Conservation (phyloP, 1,140 invertebrate species). For the Brachionus manjavacas region DNA sequence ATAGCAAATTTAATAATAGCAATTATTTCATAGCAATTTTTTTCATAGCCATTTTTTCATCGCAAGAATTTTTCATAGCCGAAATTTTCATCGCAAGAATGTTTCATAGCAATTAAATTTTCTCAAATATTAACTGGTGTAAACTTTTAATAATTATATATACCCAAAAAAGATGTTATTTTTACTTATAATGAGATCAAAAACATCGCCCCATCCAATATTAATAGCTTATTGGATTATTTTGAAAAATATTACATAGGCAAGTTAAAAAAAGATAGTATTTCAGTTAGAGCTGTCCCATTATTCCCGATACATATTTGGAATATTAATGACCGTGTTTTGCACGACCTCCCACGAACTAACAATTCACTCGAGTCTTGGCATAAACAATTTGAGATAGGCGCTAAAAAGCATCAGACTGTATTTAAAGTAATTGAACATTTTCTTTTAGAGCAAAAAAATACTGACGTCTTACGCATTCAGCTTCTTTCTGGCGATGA, state of each 20-base stretch:
- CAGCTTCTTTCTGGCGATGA: not conserved
- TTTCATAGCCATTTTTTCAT: not conserved
- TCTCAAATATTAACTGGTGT: not conserved
- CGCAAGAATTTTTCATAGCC: not conserved
- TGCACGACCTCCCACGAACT: not conserved
- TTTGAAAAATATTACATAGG: constrained; percentile 9
- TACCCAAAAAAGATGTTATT: not conserved
- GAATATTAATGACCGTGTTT: not conserved
- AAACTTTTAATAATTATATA: not conserved
- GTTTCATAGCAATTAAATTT: not conserved
- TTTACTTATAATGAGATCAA: not conserved
- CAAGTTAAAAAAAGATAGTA: not conserved
- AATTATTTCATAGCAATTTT: not conserved
- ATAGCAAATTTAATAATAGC: not conserved
- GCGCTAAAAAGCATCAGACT: not conserved
- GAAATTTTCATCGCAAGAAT: no score
- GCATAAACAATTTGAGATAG: not conserved
- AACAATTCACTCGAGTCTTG: not conserved
- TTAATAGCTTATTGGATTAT: not conserved
- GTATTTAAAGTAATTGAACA: not conserved
- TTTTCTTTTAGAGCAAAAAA: not conserved
- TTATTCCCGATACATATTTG: not conserved
- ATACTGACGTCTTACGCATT: not conserved
- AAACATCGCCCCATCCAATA: not conserved
- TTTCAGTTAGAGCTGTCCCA: not conserved